Evolutionary conservation across 2,113 vertebrate genomes (phyloP).

Genomic region (Toxotes jaculatrix): DNA sequence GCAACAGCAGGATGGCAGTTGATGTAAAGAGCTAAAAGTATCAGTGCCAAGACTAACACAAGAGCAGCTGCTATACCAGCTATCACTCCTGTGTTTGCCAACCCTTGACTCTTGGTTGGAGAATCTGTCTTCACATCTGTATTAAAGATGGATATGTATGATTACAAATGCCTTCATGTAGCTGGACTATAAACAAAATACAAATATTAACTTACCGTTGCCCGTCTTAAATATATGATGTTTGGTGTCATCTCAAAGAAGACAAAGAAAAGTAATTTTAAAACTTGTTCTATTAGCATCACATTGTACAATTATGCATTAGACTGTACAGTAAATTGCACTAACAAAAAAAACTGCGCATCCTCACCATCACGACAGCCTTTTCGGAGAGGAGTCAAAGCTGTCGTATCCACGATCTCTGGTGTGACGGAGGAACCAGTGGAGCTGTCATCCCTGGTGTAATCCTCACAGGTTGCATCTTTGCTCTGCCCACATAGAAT

Average conservation of each 20-base stretch:
- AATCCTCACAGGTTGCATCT: slow-evolving; percentile 86
- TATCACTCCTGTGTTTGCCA: slow-evolving; percentile 81
- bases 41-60: slow-evolving; percentile 83
- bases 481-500: slow-evolving; percentile 73
- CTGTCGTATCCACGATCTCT: slow-evolving; percentile 63
- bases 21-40: slow-evolving; percentile 89
- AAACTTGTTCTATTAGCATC: neutral
- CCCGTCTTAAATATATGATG: slow-evolving; percentile 76
- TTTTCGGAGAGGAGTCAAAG: slow-evolving; percentile 71
- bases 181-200: neutral
- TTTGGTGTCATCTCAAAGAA: slow-evolving; percentile 88
- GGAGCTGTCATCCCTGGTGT: slow-evolving; percentile 76
- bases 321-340: neutral
- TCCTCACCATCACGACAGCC: slow-evolving; percentile 86
- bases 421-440: slow-evolving; percentile 62
- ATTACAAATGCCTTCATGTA: neutral
- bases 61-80: slow-evolving; percentile 86
- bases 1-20: slow-evolving; percentile 82
- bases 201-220: slow-evolving; percentile 83
- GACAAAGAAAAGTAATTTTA: neutral
- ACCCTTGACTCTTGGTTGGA: slow-evolving; percentile 42
- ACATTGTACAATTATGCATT: neutral
- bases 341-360: neutral
- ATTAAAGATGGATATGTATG: neutral
- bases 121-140: slow-evolving; percentile 75